A percentile compares a stretch with the other conserved stretches of the same genome.
phyloP scores from a whole-genome alignment of 2,888 invertebrate species.

The Unio delphinus region DNA sequence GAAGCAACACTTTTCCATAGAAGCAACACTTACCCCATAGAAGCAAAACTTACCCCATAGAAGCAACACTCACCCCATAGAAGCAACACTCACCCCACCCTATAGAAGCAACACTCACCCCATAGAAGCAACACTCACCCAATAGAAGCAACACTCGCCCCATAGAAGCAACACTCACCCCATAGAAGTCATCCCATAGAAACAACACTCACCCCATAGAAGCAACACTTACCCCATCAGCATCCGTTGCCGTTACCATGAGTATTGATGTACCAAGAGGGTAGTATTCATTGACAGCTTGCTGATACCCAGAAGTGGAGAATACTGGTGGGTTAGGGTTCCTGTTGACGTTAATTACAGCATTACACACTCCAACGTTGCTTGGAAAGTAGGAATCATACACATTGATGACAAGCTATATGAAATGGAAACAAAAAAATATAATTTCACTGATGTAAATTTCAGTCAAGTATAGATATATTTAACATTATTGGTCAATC shows the following conservation, averaged over 20 bases:
- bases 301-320: constrained; percentile 21
- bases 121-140: too few relatives aligned
- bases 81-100: too few relatives aligned
- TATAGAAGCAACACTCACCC: too few relatives aligned
- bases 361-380: constrained; percentile 45
- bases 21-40: too few relatives aligned
- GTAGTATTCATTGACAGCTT: constrained; percentile 41
- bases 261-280: constrained; percentile 34
- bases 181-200: too few relatives aligned
- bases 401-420: constrained; percentile 55
- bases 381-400: constrained; percentile 58
- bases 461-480: background rate
- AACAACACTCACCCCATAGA: background rate
- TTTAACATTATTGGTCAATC: too few relatives aligned
- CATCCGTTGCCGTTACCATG: constrained; percentile 49
- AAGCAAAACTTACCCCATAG: too few relatives aligned
- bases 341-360: constrained; percentile 53
- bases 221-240: constrained; percentile 23
- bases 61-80: too few relatives aligned
- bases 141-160: too few relatives aligned
- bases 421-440: constrained; percentile 6
- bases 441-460: background rate
- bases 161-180: too few relatives aligned
- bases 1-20: too few relatives aligned
- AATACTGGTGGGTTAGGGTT: constrained; percentile 80